Conservation (phyloP, 2,888 invertebrate species). For the Eueremaeus valkanovi region DNA sequence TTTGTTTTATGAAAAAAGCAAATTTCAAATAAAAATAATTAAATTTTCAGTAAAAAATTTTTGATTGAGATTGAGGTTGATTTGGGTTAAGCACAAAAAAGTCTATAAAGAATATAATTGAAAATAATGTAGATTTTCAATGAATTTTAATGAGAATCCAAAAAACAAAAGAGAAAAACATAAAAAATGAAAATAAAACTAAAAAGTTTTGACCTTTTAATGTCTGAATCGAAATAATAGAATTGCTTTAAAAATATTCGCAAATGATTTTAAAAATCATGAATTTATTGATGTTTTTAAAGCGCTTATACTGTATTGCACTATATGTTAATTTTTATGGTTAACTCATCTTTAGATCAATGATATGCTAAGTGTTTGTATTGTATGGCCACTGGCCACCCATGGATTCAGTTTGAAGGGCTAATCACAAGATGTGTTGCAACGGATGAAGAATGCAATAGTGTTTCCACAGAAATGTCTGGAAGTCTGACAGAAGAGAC, state of each 20-base stretch:
- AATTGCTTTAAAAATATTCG: not conserved
- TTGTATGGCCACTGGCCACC: constrained; percentile 22
- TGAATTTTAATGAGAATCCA: not conserved
- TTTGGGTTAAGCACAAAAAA: not conserved
- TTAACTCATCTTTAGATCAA: constrained; percentile 7
- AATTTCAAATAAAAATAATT: not conserved
- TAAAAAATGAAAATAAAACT: too few relatives aligned
- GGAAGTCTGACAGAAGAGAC: constrained; percentile 20
- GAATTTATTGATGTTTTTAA: constrained; percentile 10
- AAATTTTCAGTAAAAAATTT: not conserved
- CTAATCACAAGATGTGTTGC: constrained; percentile 7
- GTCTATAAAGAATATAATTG: not conserved
- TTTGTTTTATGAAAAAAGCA: too few relatives aligned
- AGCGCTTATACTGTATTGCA: not conserved
- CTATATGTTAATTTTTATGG: constrained; percentile 30
- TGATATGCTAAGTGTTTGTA: not conserved
- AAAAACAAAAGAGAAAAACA: not conserved
- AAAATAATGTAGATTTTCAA: not conserved
- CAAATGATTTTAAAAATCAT: not conserved
- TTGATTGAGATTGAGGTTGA: not conserved
- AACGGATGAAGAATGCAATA: not conserved
- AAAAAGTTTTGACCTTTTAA: constrained; percentile 1
- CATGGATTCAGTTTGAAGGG: not conserved
- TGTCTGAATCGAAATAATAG: not conserved
- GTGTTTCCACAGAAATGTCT: not conserved